Evolutionary conservation across 1,140 invertebrate genomes (phyloP), one percentile per base, ranked within the genome.

Genomic region (Ectropis grisescens): DNA sequence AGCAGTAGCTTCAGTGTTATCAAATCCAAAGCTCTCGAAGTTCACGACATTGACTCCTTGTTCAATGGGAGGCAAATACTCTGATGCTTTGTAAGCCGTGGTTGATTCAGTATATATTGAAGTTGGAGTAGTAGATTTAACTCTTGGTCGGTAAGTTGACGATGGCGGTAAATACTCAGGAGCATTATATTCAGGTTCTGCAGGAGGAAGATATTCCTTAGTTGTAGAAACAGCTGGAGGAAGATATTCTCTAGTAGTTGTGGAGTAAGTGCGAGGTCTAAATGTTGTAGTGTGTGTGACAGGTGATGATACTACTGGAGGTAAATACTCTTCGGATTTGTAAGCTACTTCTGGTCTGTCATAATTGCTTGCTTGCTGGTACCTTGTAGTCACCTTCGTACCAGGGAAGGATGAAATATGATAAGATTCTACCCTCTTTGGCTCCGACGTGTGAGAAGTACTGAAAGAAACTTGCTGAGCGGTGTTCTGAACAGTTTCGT

Each of bases 171-270:
- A 16, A 29, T 76, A 79, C 33, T 75, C 68, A 11, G 46, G 46
- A 2, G 57, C 16, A 4, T 19, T 19, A 19, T 19, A 19, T 19
- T 19, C 8, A 19, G 16, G 16, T 19, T 19, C 16, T 16, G 41
- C 31, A 32, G 60, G 61, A 10, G 62, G 62, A 26, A 67, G 37
- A 36, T 76, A 79, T 34, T 75, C 68, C 11, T 47, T 44, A 2
- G 58, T 48, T 11, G 58, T 67, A 14, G 64, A 58, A n/a, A 58
- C 58, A 3, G 60, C 59, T 16, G 72, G 69, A 27, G 76, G 76
- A 12, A 78, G 51, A 36, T 81, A 81, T 37, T 75, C 71, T 44
- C 74, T 66, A 23, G 54, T 58, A 16, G 70, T 66, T 3, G 58
- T 37, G 41, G 76, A 48, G 13, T 75, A 69, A 13, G 34, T 41